Evolutionary conservation across 1,140 invertebrate species (phyloP).

Genomic region (Stratiolaelaps scimitus): DNA sequence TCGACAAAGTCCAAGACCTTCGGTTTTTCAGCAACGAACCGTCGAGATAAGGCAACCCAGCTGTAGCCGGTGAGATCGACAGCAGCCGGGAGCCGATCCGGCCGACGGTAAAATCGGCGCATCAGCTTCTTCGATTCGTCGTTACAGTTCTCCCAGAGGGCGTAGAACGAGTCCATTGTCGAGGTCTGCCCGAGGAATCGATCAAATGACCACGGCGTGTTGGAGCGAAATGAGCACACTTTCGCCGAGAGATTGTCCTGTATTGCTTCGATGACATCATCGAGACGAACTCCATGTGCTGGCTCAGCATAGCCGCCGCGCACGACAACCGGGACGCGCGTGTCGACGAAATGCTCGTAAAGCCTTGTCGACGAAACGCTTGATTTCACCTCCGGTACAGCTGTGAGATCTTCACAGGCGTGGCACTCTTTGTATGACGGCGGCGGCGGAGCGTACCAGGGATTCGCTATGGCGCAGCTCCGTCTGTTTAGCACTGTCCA

Average conservation of each 20-base stretch:
- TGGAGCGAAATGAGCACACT: conserved; percentile 5
- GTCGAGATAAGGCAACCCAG: conserved; percentile 5
- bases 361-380: conserved; percentile 10
- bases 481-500: conserved; percentile 23
- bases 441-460: background rate
- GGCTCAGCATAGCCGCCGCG: background rate
- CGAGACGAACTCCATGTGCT: background rate
- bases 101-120: conserved; percentile 12
- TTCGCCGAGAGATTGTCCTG: conserved; percentile 7
- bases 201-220: conserved; percentile 18
- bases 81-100: background rate
- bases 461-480: background rate
- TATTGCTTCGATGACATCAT: background rate
- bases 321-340: background rate
- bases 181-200: background rate
- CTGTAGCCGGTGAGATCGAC: conserved; percentile 24
- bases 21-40: background rate
- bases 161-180: conserved; percentile 13
- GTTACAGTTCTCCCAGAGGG: conserved; percentile 20
- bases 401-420: conserved; percentile 18
- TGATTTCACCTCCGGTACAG: background rate
- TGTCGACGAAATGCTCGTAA: conserved; percentile 23
- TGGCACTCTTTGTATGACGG: conserved; percentile 21
- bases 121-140: conserved; percentile 1
- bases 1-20: conserved; percentile 7